Percentiles rank a stretch among this genome's conserved stretches.
These are phyloP conservation scores for Gouania willdenowi DNA, from an alignment of 2,797 vertebrate genomes.

Conservation along the genomic window DNA sequence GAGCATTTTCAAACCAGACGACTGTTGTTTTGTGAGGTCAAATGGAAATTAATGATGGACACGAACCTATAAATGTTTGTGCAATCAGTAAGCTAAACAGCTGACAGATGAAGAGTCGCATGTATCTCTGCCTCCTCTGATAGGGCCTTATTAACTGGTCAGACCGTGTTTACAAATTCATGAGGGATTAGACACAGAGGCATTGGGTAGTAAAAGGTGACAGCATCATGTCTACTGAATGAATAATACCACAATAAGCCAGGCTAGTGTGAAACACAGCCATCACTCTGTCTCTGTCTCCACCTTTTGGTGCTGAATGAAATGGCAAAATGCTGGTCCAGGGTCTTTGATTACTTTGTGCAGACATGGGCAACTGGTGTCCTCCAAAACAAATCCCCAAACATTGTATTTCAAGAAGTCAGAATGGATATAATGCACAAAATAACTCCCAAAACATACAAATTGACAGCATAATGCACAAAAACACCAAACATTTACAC, in stretches of 20 bases:
- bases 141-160: constrained; percentile 60
- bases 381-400: too few species aligned
- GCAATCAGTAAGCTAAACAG: constrained; percentile 58
- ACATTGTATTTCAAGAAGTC: too few species aligned
- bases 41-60: constrained; percentile 64
- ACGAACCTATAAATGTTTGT: constrained; percentile 62
- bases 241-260: constrained; percentile 35
- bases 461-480: too few species aligned
- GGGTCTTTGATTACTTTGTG: not conserved
- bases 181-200: constrained; percentile 44
- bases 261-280: constrained; percentile 24
- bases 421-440: too few species aligned
- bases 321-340: constrained; percentile 24
- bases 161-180: constrained; percentile 64
- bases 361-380: too few species aligned
- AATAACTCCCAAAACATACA: too few species aligned
- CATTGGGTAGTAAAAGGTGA: constrained; percentile 37
- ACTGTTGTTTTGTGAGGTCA: constrained; percentile 72
- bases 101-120: constrained; percentile 44
- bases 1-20: constrained; percentile 50
- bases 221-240: constrained; percentile 45
- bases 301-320: constrained; percentile 60
- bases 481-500: too few species aligned
- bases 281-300: constrained; percentile 71
- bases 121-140: constrained; percentile 32